A percentile compares a stretch with the other conserved stretches of the same genome.
Conservation (phyloP, 1,140 invertebrate genomes). For the Hermetia illucens region DNA sequence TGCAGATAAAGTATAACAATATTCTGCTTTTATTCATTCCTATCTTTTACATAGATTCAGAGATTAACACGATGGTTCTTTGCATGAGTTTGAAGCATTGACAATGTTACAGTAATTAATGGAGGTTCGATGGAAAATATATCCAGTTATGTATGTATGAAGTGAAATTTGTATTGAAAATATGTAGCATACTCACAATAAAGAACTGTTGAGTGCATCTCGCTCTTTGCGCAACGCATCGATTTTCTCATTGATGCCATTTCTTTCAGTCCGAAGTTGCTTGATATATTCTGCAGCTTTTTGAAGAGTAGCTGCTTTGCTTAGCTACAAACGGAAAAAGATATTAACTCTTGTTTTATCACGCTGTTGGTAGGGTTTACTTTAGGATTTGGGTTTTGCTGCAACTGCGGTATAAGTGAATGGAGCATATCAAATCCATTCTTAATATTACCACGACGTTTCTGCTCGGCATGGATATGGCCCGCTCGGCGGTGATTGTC, state of each 20-base stretch:
- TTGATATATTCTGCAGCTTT: slow-evolving; percentile 94
- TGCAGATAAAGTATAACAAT: background rate
- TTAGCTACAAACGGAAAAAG: slow-evolving; percentile 39
- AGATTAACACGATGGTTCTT: too few species aligned
- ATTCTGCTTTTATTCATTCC: too few species aligned
- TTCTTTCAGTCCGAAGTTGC: slow-evolving; percentile 72
- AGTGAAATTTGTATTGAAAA: background rate
- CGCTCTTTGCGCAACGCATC: slow-evolving; percentile 74
- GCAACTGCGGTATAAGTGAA: slow-evolving; percentile 82
- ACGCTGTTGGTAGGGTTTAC: slow-evolving; percentile 33
- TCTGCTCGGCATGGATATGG: slow-evolving; percentile 96
- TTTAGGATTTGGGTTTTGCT: slow-evolving; percentile 81
- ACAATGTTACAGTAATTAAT: slow-evolving; percentile 3
- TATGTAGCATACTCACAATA: slow-evolving; percentile 45
- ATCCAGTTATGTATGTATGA: slow-evolving; percentile 2
- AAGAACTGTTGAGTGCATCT: slow-evolving; percentile 76
- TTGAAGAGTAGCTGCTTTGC: slow-evolving; percentile 93
- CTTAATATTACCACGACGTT: slow-evolving; percentile 93
- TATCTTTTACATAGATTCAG: too few species aligned
- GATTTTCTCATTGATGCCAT: slow-evolving; percentile 80
- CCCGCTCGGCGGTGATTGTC: slow-evolving; percentile 50
- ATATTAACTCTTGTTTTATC: background rate
- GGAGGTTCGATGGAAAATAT: background rate
- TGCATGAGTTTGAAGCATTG: too few species aligned
- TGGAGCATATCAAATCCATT: slow-evolving; percentile 93